These are phyloP conservation scores for Gryon sp. DNA, from an alignment of 1,140 invertebrate species.

Conservation along the genomic window DNA sequence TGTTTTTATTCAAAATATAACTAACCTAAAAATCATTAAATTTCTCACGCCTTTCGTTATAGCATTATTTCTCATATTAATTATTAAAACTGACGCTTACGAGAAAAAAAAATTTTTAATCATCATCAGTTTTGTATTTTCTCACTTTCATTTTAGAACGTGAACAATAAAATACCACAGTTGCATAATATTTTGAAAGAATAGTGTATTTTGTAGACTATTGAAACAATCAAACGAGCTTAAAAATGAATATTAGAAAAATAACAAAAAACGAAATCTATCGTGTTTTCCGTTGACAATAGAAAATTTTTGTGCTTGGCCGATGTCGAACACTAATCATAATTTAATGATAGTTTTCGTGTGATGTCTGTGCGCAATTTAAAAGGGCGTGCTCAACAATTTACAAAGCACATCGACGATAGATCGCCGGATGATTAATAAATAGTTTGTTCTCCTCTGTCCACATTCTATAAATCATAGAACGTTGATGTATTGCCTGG, in stretches of 20 bases:
- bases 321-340: conserved; percentile 52
- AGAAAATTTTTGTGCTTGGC: conserved; percentile 40
- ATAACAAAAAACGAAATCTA: conserved; percentile 26
- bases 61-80: too few relatives aligned
- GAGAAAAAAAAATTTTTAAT: conserved; percentile 5
- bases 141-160: conserved; percentile 4
- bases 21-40: too few relatives aligned
- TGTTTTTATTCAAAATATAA: too few relatives aligned
- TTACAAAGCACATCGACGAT: conserved; percentile 59
- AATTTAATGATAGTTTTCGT: conserved; percentile 59
- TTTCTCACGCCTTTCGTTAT: background rate
- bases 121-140: conserved; percentile 4
- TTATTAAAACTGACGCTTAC: too few relatives aligned
- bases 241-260: conserved; percentile 17
- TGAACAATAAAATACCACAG: conserved; percentile 10
- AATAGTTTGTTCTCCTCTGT: conserved; percentile 65
- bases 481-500: conserved; percentile 62
- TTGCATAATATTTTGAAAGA: conserved; percentile 27
- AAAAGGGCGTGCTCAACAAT: conserved; percentile 59
- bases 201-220: conserved; percentile 48
- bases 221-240: conserved; percentile 16
- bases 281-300: conserved; percentile 38
- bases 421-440: conserved; percentile 61
- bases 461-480: conserved; percentile 66
- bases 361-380: conserved; percentile 44